Evolutionary conservation across 2,797 vertebrate genomes (phyloP).

Genomic region (Prionace glauca): DNA sequence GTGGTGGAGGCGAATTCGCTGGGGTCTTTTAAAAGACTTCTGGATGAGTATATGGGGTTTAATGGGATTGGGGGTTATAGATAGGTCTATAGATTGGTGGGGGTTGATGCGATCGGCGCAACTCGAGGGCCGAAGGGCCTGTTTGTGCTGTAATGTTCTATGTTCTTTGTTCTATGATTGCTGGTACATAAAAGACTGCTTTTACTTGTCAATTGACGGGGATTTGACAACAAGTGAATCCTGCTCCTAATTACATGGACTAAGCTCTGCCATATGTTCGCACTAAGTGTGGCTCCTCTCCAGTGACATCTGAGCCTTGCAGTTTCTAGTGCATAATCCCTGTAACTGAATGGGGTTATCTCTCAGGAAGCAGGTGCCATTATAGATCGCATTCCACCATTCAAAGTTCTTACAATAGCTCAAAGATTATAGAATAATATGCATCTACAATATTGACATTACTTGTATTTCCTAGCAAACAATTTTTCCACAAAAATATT

Average conservation of each 20-base stretch:
- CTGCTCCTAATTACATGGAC: not conserved
- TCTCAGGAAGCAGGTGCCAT: not conserved
- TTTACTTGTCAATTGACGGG: too few relatives aligned
- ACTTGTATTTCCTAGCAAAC: not conserved
- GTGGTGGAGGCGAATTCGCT: too few relatives aligned
- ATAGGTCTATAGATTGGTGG: too few relatives aligned
- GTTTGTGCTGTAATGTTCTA: too few relatives aligned
- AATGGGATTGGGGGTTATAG: too few relatives aligned
- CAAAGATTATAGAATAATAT: too few relatives aligned
- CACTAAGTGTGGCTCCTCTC: not conserved
- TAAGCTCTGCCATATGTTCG: not conserved
- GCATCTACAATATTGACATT: too few relatives aligned
- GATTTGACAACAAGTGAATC: not conserved
- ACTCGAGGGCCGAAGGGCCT: too few relatives aligned
- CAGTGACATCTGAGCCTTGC: not conserved
- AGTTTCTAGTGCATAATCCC: not conserved
- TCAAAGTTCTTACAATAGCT: not conserved
- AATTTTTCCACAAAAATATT: not conserved
- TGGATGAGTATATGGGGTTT: too few relatives aligned
- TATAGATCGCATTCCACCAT: not conserved
- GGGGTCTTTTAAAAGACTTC: too few relatives aligned
- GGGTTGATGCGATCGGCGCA: too few relatives aligned
- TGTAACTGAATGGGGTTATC: not conserved
- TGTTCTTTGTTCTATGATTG: too few relatives aligned
- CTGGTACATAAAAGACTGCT: not conserved